Base-by-base conservation (phyloP, 2,797 vertebrate genomes). In the Austrolebias charrua region DNA sequence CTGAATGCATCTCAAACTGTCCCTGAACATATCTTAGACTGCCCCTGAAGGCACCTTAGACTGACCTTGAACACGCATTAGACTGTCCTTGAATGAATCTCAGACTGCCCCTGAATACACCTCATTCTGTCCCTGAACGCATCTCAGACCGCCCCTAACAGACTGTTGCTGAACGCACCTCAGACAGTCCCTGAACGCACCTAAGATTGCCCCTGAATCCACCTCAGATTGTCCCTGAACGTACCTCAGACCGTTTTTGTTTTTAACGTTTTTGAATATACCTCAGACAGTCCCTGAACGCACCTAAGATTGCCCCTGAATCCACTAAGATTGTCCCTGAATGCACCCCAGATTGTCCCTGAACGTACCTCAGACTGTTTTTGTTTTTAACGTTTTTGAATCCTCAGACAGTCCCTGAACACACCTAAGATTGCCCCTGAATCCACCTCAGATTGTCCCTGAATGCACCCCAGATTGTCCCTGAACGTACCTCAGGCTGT, bases 151-250 rank as follows among this genome's bases (percentile, higher is more conserved):
- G 56, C 50, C 43, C 8, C 6, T n/a, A n/a, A n/a, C n/a, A n/a
- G n/a, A n/a, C n/a, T n/a, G n/a, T n/a, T n/a, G n/a, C n/a, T 69
- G 59, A 79, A 73, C 13, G 2, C 69, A 59, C 10, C 61, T 24
- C 16, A 1, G 8, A 4, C 4, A 2, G 24, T 24, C 24, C 24
- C 24, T 1, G 24, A 24, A 24, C 3, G 24, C 24, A 24, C 3
- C 24, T 4, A 15, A 0, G 31, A 33, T 5, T 33, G 3, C 8
- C 31, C 31, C 31, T 33, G 31, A 33, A 33, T 5, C 1, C 31
- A 46, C 45, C 7, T 6, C n/a, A 8, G 16, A 18, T 3, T 24
- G 24, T 24, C 24, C 24, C 24, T 24, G 24, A 24, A 24, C 24
- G 24, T 3, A 24, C 24, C 4, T 24, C 24, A 24, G 31, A 33